Percentiles rank a stretch among this genome's conserved stretches.
Conservation (phyloP, 2,888 invertebrate genomes). For the Aricia artaxerxes region DNA sequence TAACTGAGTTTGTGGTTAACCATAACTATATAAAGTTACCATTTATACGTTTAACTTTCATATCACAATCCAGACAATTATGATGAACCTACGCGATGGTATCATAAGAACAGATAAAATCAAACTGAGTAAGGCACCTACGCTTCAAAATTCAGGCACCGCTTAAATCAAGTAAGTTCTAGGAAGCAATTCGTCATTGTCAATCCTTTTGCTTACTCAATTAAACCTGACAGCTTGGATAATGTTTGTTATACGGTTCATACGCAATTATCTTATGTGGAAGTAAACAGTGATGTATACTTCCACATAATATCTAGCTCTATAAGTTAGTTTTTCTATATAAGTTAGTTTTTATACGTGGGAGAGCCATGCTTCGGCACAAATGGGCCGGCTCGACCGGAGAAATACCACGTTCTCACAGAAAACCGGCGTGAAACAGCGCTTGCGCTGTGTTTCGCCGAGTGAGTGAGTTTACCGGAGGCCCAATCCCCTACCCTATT, state of each 20-base stretch:
- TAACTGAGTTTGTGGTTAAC: no score
- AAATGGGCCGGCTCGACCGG: no score
- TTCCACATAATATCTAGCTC: background rate
- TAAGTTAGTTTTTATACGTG: no score
- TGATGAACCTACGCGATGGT: conserved; percentile 1
- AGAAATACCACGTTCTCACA: no score
- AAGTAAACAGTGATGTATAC: background rate
- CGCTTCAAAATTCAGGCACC: conserved; percentile 53
- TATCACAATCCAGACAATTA: background rate
- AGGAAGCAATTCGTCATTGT: conserved; percentile 70
- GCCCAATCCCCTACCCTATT: no score
- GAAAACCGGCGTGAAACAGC: no score
- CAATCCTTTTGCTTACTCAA: conserved; percentile 64
- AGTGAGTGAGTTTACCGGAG: no score
- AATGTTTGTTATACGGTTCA: background rate
- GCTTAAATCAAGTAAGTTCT: conserved; percentile 46
- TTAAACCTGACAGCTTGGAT: conserved; percentile 53
- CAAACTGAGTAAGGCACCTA: conserved; percentile 40
- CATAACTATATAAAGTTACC: background rate
- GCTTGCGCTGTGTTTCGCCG: no score
- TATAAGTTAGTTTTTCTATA: no score
- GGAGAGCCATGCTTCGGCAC: no score
- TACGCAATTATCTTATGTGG: background rate
- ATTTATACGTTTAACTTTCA: background rate
- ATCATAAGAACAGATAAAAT: conserved; percentile 21